Evolutionary conservation across 2,888 invertebrate genomes (phyloP).

Genomic region (Hydrotaea cyrtoneurina): DNA sequence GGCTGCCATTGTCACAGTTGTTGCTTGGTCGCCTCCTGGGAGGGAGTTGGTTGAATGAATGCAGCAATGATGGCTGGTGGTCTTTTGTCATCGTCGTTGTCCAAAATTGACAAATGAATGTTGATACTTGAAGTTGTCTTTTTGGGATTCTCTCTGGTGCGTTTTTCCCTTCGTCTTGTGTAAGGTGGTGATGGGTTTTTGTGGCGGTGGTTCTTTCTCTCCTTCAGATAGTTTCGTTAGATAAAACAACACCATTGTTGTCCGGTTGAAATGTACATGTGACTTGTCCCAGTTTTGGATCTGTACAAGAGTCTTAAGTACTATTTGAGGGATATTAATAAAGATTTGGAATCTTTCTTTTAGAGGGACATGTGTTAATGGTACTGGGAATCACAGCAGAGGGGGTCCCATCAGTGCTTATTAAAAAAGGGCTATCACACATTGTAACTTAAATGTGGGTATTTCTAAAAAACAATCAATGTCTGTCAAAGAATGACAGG

Average conservation of each 20-base stretch:
- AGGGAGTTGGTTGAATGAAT: not conserved
- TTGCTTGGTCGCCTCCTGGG: not conserved
- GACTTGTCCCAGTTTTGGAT: slow-evolving; percentile 19
- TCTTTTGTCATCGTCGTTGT: slow-evolving; percentile 30
- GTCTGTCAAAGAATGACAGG: too few species aligned
- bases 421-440: too few species aligned
- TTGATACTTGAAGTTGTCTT: slow-evolving; percentile 25
- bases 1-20: not conserved
- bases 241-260: slow-evolving; percentile 34
- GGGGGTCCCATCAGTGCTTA: too few species aligned
- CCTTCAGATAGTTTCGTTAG: slow-evolving; percentile 21
- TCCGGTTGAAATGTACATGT: slow-evolving; percentile 6
- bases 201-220: not conserved
- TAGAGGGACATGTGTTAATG: too few species aligned
- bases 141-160: not conserved
- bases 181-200: not conserved
- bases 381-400: too few species aligned
- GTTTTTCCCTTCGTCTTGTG: not conserved
- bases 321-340: not conserved
- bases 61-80: slow-evolving; percentile 3
- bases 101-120: slow-evolving; percentile 45
- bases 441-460: too few species aligned
- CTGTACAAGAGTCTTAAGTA: not conserved
- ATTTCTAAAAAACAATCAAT: too few species aligned
- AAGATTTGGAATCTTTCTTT: not conserved